Percentiles rank a stretch among this genome's conserved stretches.
Conservation (phyloP, 2,888 invertebrate species). For the Megalurothrips usitatus region DNA sequence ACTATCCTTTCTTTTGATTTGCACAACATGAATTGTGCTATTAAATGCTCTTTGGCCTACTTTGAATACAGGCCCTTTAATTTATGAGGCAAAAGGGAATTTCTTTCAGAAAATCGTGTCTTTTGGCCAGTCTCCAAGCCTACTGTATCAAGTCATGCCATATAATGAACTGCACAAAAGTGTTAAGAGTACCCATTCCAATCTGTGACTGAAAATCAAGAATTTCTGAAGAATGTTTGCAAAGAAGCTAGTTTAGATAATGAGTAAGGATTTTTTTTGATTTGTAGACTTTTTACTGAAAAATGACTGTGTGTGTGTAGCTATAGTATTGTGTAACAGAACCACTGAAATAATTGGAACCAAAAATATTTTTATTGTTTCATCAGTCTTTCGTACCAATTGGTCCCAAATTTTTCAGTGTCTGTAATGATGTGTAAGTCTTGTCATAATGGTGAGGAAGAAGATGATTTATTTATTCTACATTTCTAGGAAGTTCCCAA, state of each 20-base stretch:
- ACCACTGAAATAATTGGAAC: conserved; percentile 8
- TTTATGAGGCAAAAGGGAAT: neutral
- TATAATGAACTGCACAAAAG: neutral
- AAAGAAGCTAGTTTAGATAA: neutral
- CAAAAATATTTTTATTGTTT: conserved; percentile 13
- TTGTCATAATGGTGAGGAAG: neutral
- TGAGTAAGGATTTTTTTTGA: neutral
- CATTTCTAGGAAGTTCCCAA: neutral
- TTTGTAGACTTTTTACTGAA: conserved; percentile 6
- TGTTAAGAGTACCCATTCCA: conserved; percentile 14
- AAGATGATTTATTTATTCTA: conserved; percentile 3
- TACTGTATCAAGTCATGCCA: neutral
- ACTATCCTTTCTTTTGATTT: neutral
- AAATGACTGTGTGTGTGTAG: conserved; percentile 12
- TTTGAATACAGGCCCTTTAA: neutral
- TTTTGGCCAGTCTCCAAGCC: neutral
- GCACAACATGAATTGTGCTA: neutral
- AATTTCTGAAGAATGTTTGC: neutral
- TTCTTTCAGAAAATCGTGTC: neutral
- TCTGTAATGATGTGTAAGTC: conserved; percentile 7
- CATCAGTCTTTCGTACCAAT: neutral
- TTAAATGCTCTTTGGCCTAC: neutral
- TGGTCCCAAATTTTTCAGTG: conserved; percentile 24
- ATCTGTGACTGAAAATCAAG: conserved; percentile 13
- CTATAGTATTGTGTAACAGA: neutral